Conservation (phyloP, 2,113 vertebrate genomes). For the Bombycilla garrulus region DNA sequence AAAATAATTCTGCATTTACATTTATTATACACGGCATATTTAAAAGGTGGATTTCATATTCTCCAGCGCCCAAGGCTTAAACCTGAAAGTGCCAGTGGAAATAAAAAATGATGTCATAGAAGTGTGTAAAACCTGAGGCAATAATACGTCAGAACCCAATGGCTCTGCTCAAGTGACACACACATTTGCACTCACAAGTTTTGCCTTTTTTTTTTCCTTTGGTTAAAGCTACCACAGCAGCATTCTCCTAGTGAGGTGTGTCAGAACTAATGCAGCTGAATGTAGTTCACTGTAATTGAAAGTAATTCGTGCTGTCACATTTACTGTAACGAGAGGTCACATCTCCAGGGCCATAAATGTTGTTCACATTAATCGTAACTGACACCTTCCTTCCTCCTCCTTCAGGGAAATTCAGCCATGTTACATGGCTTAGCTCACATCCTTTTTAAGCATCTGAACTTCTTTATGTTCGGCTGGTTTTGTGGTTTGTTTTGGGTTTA, state of each 20-base stretch:
- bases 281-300: constrained; percentile 71
- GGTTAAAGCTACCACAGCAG: constrained; percentile 37
- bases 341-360: constrained; percentile 56
- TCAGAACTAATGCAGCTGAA: constrained; percentile 48
- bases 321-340: constrained; percentile 70
- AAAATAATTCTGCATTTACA: neutral
- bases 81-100: constrained; percentile 12
- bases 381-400: constrained; percentile 65
- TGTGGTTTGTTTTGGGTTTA: neutral
- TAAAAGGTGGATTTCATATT: neutral
- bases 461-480: neutral
- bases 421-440: constrained; percentile 22
- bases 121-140: constrained; percentile 6
- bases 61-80: neutral
- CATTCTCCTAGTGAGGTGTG: constrained; percentile 60
- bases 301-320: constrained; percentile 78
- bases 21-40: neutral
- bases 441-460: constrained; percentile 40
- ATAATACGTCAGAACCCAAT: neutral
- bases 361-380: constrained; percentile 72
- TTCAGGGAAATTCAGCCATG: constrained; percentile 49
- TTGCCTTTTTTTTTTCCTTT: neutral
- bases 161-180: neutral
- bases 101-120: neutral
- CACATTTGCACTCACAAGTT: neutral